Conservation (phyloP, 23 tunicate genomes). For the Clavelina lepadiformis region DNA sequence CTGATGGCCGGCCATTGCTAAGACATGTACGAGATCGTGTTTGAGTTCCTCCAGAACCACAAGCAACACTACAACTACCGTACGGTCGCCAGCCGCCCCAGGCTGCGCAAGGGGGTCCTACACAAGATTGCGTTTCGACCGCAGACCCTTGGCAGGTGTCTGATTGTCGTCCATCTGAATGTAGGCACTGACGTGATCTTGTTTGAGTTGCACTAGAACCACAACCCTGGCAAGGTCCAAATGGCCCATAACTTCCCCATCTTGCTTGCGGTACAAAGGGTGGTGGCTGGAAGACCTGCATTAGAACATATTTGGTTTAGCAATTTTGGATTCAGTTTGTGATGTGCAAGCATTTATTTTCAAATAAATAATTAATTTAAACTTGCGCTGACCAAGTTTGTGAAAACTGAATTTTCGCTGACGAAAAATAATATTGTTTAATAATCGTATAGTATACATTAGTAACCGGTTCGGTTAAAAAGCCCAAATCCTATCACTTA, state of each 20-base stretch:
- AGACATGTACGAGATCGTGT: constrained; percentile 1
- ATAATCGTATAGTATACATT: too few species aligned
- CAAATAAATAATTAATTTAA: too few species aligned
- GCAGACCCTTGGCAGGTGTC: not conserved
- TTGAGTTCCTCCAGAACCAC: constrained; percentile 9
- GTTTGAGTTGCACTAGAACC: not conserved
- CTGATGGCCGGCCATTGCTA: not conserved
- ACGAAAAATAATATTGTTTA: too few species aligned
- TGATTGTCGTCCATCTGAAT: not conserved
- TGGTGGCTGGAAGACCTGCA: too few species aligned
- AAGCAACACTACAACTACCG: constrained; percentile 14
- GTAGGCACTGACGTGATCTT: not conserved
- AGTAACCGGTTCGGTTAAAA: too few species aligned
- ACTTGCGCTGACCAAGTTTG: too few species aligned
- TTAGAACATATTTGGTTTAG: too few species aligned
- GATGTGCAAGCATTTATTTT: too few species aligned
- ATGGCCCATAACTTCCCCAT: not conserved
- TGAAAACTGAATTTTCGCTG: too few species aligned
- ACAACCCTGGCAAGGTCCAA: constrained; percentile 4
- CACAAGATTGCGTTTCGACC: not conserved
- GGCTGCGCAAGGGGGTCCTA: constrained; percentile 14
- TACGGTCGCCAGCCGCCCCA: constrained; percentile 1
- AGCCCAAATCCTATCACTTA: too few species aligned
- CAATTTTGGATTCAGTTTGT: too few species aligned
- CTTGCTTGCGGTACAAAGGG: not conserved